These are phyloP conservation scores for Sebastes itinus DNA, from an alignment of 2,797 vertebrate genomes.

Conservation along the genomic window DNA sequence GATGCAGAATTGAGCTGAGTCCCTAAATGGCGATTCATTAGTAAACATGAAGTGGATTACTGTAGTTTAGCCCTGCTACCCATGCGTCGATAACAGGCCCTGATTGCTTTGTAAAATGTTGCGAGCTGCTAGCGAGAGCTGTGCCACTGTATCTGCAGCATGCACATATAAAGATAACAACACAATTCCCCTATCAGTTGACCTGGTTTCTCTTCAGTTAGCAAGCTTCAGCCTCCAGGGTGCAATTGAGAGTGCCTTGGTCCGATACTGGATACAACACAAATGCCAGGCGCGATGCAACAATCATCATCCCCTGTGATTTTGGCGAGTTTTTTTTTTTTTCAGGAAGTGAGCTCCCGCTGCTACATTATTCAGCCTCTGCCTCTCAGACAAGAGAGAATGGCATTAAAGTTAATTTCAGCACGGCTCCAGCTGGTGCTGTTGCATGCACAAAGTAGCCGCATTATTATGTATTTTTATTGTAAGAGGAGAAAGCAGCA, in stretches of 20 bases:
- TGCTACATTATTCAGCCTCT: slow-evolving; percentile 65
- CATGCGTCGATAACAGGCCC: slow-evolving; percentile 61
- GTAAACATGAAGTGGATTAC: slow-evolving; percentile 75
- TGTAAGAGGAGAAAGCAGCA: slow-evolving; percentile 13
- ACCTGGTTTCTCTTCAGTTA: slow-evolving; percentile 78
- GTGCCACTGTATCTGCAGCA: slow-evolving; percentile 56
- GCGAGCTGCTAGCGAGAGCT: slow-evolving; percentile 54
- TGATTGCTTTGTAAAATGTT: slow-evolving; percentile 72
- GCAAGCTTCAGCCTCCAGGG: slow-evolving; percentile 69
- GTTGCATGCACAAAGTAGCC: slow-evolving; percentile 46
- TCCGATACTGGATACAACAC: slow-evolving; percentile 72
- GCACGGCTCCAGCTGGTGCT: slow-evolving; percentile 48
- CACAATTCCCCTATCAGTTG: slow-evolving; percentile 75
- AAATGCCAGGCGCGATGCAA: slow-evolving; percentile 61
- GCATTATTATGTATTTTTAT: slow-evolving; percentile 35
- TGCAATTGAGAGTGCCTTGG: slow-evolving; percentile 73
- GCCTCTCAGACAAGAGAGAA: slow-evolving; percentile 66
- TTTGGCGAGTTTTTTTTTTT: slow-evolving; percentile 49
- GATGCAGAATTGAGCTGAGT: slow-evolving; percentile 30
- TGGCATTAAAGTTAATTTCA: slow-evolving; percentile 70
- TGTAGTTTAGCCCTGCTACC: slow-evolving; percentile 66
- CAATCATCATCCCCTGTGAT: slow-evolving; percentile 72
- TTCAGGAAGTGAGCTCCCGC: slow-evolving; percentile 62
- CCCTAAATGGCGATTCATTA: slow-evolving; percentile 70
- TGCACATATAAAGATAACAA: slow-evolving; percentile 75